Conservation (phyloP, 2,888 invertebrate species). For the Athalia cordata region DNA sequence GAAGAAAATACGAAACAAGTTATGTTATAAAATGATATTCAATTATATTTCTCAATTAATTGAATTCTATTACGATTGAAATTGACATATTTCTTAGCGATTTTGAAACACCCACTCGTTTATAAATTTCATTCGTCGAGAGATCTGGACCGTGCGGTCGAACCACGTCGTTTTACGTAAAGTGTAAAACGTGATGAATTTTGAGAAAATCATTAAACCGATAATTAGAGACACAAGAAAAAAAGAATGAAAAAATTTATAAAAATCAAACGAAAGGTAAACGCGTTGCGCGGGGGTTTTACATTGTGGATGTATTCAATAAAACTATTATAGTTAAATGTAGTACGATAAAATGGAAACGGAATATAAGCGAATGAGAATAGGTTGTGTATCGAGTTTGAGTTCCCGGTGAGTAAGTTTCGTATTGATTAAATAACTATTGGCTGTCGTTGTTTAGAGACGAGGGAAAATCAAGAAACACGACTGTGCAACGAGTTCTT, state of each 20-base stretch:
- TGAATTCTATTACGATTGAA: no score
- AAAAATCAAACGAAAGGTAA: neutral
- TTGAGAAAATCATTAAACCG: no score
- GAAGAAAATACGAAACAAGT: no score
- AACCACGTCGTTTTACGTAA: no score
- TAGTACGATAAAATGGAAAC: neutral
- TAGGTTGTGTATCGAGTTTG: neutral
- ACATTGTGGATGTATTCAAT: neutral
- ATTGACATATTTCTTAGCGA: no score
- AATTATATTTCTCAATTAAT: no score
- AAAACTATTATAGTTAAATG: no score
- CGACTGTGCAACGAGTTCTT: neutral
- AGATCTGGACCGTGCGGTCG: no score
- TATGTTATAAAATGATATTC: no score
- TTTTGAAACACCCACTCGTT: no score
- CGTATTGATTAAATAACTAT: slow-evolving; percentile 70
- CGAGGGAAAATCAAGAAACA: slow-evolving; percentile 32
- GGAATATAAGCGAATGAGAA: neutral
- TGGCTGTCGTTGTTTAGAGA: slow-evolving; percentile 49
- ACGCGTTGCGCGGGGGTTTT: neutral
- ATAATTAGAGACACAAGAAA: neutral
- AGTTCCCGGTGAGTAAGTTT: slow-evolving; percentile 43
- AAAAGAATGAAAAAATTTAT: neutral
- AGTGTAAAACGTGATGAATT: no score
- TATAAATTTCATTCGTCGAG: no score